phyloP scores from a whole-genome alignment of 1,140 invertebrate genomes.

The Oppia nitens region DNA sequence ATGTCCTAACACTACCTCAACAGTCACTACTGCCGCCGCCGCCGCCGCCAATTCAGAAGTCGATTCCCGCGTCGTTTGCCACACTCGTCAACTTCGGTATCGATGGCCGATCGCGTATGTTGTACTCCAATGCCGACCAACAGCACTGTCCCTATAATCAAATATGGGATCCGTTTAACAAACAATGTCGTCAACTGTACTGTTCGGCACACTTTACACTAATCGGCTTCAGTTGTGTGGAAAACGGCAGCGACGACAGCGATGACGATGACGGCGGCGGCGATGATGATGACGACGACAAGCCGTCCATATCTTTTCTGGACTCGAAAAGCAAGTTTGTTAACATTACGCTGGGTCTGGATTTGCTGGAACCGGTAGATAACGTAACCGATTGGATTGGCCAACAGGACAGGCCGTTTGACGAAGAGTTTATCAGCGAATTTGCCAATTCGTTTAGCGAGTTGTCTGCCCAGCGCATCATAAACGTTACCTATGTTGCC shows the following conservation, averaged over 20 bases:
- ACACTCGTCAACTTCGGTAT: conserved; percentile 7
- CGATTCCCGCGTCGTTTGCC: conserved; percentile 6
- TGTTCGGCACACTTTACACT: background rate
- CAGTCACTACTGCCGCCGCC: too few species aligned
- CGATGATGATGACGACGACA: background rate
- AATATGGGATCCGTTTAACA: conserved; percentile 11
- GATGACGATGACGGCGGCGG: too few species aligned
- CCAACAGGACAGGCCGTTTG: background rate
- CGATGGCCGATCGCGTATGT: background rate
- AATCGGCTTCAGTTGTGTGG: background rate
- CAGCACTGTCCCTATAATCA: background rate
- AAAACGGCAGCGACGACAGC: background rate
- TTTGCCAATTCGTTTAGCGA: background rate
- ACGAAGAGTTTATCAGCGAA: background rate
- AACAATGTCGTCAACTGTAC: conserved; percentile 11
- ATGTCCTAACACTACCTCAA: too few species aligned
- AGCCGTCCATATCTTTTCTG: background rate
- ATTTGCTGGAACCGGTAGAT: background rate
- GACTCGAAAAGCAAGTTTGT: conserved; percentile 7
- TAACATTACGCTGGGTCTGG: conserved; percentile 3
- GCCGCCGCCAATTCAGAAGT: too few species aligned
- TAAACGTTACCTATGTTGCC: background rate
- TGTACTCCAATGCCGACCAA: background rate
- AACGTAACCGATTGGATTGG: background rate
- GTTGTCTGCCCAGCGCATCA: background rate